phyloP scores from a whole-genome alignment of 2,797 vertebrate genomes.

The Cottoperca gobio region DNA sequence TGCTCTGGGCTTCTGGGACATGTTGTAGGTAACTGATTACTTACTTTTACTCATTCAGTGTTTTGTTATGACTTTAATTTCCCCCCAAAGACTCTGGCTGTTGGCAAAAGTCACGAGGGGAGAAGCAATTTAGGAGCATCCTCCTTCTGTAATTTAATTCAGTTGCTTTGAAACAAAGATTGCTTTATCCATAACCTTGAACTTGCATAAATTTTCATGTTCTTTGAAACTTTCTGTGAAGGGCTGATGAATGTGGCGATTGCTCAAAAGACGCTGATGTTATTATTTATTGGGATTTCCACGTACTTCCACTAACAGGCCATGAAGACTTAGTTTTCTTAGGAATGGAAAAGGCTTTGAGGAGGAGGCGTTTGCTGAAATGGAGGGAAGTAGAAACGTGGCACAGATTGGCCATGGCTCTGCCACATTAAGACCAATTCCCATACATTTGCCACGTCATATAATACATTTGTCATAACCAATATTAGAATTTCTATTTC shows the following conservation, averaged over 20 bases:
- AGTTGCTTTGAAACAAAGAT: not conserved
- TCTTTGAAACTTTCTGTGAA: not conserved
- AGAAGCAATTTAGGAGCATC: conserved; percentile 2
- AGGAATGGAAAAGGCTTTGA: conserved; percentile 15
- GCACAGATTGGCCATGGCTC: conserved; percentile 18
- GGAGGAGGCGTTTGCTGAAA: conserved; percentile 7
- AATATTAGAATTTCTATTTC: conserved; percentile 9
- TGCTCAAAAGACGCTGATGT: not conserved
- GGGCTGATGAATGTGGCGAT: not conserved
- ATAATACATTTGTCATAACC: conserved; percentile 4
- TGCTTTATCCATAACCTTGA: not conserved
- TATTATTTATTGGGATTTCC: conserved; percentile 8
- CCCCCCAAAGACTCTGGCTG: conserved; percentile 9
- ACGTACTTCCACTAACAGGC: not conserved
- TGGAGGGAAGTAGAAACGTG: not conserved
- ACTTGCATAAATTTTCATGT: not conserved
- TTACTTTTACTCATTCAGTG: conserved; percentile 21
- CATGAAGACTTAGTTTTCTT: not conserved
- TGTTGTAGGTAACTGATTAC: conserved; percentile 31
- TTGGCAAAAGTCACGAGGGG: conserved; percentile 1
- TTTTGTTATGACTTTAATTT: conserved; percentile 15
- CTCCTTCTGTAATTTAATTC: conserved; percentile 8
- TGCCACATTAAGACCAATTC: conserved; percentile 25
- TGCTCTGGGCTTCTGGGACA: conserved; percentile 46
- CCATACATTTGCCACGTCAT: conserved; percentile 18